These are phyloP conservation scores for Lytechinus variegatus DNA, from an alignment of 35 echinoderm and acorn worm genomes.

Conservation along the genomic window DNA sequence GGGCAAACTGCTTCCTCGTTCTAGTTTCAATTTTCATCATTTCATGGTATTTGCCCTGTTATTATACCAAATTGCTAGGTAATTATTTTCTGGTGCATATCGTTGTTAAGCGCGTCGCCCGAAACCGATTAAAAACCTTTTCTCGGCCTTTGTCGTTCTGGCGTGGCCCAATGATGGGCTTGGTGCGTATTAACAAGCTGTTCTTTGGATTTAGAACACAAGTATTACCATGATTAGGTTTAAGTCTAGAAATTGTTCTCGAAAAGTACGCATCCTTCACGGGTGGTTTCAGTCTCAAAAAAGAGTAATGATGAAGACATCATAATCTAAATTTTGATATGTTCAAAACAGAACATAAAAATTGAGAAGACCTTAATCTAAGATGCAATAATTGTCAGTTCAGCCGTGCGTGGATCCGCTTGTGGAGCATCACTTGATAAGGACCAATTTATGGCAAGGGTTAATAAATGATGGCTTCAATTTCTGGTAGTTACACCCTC, in stretches of 20 bases:
- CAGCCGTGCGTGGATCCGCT: slow-evolving; percentile 39
- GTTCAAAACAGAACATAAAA: background rate
- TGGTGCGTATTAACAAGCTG: background rate
- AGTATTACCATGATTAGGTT: background rate
- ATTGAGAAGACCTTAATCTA: background rate
- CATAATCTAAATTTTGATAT: background rate
- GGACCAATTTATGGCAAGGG: slow-evolving; percentile 7
- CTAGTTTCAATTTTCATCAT: slow-evolving; percentile 25
- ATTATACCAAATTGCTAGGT: slow-evolving; percentile 52
- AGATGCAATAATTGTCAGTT: slow-evolving; percentile 25
- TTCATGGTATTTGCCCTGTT: slow-evolving; percentile 46
- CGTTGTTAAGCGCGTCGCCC: background rate
- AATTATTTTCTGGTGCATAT: slow-evolving; percentile 50
- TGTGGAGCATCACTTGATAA: background rate
- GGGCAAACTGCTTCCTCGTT: slow-evolving; percentile 16
- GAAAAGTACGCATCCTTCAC: background rate
- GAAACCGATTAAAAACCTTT: slow-evolving; percentile 45
- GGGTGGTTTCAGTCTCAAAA: background rate
- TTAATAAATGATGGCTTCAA: slow-evolving; percentile 51
- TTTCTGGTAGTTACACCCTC: background rate
- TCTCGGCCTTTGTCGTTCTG: background rate
- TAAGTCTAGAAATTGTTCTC: background rate
- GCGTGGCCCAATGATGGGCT: background rate
- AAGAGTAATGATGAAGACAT: background rate
- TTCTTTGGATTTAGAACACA: background rate